Percentiles rank a stretch among this genome's conserved stretches.
Conservation (phyloP, 2,113 vertebrate species). For the Butorides virescens region DNA sequence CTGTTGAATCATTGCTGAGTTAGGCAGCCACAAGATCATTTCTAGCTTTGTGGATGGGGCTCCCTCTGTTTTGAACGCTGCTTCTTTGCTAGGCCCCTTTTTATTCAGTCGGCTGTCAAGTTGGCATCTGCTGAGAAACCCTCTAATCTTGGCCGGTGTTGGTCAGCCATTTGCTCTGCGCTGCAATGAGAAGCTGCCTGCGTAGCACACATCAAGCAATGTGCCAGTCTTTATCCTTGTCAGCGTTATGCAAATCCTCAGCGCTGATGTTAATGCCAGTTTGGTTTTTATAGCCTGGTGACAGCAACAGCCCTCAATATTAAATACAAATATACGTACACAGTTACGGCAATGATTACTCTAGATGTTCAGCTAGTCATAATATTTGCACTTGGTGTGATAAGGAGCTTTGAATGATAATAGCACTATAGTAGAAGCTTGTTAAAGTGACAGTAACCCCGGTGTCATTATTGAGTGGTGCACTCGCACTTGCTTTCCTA, state of each 20-base stretch:
- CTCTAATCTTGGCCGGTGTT: not conserved
- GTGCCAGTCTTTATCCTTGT: constrained; percentile 40
- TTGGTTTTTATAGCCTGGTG: constrained; percentile 60
- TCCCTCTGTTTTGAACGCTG: not conserved
- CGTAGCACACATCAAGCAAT: not conserved
- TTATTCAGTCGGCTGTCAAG: not conserved
- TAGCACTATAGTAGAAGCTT: constrained; percentile 26
- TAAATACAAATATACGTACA: constrained; percentile 55
- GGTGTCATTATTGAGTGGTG: not conserved
- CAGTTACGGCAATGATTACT: constrained; percentile 51
- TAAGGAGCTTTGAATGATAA: constrained; percentile 54
- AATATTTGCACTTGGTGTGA: constrained; percentile 52
- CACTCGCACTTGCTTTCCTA: not conserved
- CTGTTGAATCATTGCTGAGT: not conserved
- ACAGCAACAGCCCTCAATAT: constrained; percentile 66
- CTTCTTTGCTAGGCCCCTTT: not conserved
- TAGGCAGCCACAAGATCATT: not conserved
- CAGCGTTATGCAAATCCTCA: constrained; percentile 54
- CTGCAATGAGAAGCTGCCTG: not conserved
- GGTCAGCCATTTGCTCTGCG: not conserved
- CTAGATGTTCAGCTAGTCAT: constrained; percentile 55
- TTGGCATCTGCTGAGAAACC: not conserved
- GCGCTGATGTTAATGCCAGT: constrained; percentile 35
- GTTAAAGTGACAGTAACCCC: constrained; percentile 51
- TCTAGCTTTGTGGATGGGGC: not conserved